A percentile compares a stretch with the other conserved stretches of the same genome.
These are phyloP conservation scores for Pteropus alecto DNA, from an alignment of 2,113 vertebrate species.

Conservation along the genomic window DNA sequence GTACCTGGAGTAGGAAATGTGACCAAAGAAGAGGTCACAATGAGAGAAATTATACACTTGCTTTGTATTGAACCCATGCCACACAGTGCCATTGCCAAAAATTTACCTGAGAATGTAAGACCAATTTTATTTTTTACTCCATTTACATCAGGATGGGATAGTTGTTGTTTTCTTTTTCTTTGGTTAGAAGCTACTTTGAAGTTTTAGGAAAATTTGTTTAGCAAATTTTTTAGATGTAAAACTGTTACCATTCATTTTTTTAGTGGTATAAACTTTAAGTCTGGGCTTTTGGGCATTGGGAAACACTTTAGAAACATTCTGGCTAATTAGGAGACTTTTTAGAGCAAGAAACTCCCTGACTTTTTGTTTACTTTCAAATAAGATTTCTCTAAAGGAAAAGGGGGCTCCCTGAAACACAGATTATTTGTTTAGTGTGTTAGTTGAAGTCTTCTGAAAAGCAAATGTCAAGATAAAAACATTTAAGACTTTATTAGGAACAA, in stretches of 20 bases:
- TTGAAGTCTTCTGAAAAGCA: background rate
- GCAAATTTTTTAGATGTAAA: background rate
- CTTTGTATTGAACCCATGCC: constrained; percentile 98
- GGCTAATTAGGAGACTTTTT: background rate
- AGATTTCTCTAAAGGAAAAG: background rate
- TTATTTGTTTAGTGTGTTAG: background rate
- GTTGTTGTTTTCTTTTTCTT: background rate
- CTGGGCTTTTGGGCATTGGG: background rate
- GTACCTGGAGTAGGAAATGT: constrained; percentile 94
- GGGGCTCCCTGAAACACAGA: constrained; percentile 6
- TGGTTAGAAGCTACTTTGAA: background rate
- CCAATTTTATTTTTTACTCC: background rate
- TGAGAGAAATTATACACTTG: constrained; percentile 96
- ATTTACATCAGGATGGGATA: background rate
- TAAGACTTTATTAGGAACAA: background rate
- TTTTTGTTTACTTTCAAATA: constrained; percentile 39
- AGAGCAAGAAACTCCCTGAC: background rate
- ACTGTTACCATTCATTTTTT: background rate
- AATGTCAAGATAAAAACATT: background rate
- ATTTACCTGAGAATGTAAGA: constrained; percentile 95
- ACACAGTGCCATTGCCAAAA: constrained; percentile 94
- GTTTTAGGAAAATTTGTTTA: constrained; percentile 36
- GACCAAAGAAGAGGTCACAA: constrained; percentile 93
- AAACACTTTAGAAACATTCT: background rate
- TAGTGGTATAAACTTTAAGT: constrained; percentile 36